Conservation (phyloP, 2,888 invertebrate genomes). For the Drosophila mimetica region DNA sequence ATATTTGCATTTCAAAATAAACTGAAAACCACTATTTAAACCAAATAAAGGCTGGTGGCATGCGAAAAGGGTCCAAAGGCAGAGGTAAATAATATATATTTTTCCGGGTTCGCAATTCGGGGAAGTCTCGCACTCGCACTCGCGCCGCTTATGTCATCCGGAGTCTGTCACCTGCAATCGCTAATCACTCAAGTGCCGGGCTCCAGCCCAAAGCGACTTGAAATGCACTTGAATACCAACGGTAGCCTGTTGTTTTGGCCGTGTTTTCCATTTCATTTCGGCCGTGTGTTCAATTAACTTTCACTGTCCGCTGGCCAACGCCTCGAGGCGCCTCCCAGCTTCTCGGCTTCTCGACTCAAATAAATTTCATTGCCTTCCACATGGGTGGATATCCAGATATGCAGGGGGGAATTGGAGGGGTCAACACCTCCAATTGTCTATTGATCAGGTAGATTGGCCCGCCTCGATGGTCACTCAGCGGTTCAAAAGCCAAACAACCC, state of each 20-base stretch:
- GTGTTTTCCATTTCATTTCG: conserved; percentile 16
- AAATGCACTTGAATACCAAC: background rate
- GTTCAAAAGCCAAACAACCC: conserved; percentile 14
- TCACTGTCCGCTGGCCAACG: conserved; percentile 47
- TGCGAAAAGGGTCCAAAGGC: conserved; percentile 11
- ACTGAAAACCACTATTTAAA: background rate
- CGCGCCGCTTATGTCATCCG: conserved; percentile 29
- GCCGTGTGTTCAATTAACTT: conserved; percentile 57
- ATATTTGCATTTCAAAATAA: no score
- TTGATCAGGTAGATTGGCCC: background rate
- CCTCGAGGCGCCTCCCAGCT: conserved; percentile 41
- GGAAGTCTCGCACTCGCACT: conserved; percentile 12
- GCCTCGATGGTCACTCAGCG: background rate
- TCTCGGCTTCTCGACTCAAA: conserved; percentile 18
- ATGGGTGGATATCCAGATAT: background rate
- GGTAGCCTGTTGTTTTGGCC: conserved; percentile 31
- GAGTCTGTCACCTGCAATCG: conserved; percentile 29
- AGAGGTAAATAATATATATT: background rate
- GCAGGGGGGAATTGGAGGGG: background rate
- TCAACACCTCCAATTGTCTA: conserved; percentile 6
- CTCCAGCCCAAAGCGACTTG: background rate
- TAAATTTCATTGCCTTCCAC: conserved; percentile 18
- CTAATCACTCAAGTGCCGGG: conserved; percentile 35
- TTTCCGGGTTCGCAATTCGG: conserved; percentile 1
- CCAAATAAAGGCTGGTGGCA: conserved; percentile 11